Evolutionary conservation across 2,113 vertebrate species (phyloP).

Genomic region (Empidonax traillii): DNA sequence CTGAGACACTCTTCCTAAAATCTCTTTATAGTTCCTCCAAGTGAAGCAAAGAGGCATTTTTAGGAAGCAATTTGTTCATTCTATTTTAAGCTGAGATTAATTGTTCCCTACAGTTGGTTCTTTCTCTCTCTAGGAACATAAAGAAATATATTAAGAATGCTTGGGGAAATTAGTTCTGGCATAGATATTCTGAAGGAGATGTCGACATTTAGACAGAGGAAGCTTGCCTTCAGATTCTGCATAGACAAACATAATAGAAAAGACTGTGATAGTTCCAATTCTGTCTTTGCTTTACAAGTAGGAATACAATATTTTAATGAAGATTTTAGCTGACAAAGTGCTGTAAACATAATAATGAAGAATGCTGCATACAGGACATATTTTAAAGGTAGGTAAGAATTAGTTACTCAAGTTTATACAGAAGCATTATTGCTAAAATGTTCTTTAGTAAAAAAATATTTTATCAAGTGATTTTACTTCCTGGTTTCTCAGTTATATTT

Average conservation of each 20-base stretch:
- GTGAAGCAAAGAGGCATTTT: conserved; percentile 9
- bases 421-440: neutral
- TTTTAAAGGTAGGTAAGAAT: neutral
- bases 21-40: conserved; percentile 25
- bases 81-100: conserved; percentile 52
- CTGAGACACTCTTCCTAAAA: neutral
- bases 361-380: neutral
- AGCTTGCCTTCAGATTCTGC: neutral
- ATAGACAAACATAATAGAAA: neutral
- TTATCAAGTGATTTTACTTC: neutral
- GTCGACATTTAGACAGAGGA: neutral
- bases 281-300: neutral
- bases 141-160: conserved; percentile 15
- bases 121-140: neutral
- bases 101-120: conserved; percentile 3
- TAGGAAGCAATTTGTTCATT: conserved; percentile 14
- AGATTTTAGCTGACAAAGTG: neutral
- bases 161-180: conserved; percentile 33
- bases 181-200: conserved; percentile 13
- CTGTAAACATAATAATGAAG: neutral
- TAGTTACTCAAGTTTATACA: neutral
- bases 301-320: neutral
- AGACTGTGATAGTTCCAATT: neutral
- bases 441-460: neutral
- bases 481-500: neutral